Conservation (phyloP, 1,140 invertebrate species). For the Pseudomyrmex cubaensis region DNA sequence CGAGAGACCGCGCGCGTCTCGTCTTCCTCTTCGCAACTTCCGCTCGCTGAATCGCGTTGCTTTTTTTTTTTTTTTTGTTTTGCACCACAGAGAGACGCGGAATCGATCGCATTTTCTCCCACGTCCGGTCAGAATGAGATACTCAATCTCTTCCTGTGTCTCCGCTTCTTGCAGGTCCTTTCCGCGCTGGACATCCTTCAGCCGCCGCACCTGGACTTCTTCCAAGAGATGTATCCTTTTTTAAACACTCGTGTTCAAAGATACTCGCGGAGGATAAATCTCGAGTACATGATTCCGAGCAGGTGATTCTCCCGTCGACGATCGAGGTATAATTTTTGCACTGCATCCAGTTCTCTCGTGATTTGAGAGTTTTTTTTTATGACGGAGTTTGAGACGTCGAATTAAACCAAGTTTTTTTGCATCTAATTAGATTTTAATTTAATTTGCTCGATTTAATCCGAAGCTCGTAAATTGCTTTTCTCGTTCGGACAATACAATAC, state of each 20-base stretch:
- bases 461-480: not conserved
- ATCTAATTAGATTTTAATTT: not conserved
- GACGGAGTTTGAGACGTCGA: not conserved
- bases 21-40: conserved; percentile 1
- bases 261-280: conserved; percentile 25
- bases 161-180: conserved; percentile 91
- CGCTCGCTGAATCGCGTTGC: not conserved
- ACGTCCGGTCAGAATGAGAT: conserved; percentile 11
- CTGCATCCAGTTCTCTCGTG: not conserved
- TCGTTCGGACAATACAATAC: conserved; percentile 10
- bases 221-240: conserved; percentile 99
- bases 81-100: not conserved
- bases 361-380: not conserved
- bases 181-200: conserved; percentile 98
- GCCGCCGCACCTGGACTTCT: conserved; percentile 98
- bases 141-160: conserved; percentile 43
- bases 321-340: conserved; percentile 2
- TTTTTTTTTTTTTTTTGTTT: not conserved
- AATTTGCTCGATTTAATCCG: conserved; percentile 27
- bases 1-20: not conserved
- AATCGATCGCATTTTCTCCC: conserved; percentile 22
- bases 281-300: conserved; percentile 1
- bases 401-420: not conserved
- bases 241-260: conserved; percentile 29
- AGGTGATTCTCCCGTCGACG: conserved; percentile 31